Conservation (phyloP, 2,797 vertebrate genomes). For the Phalanger gymnotis region DNA sequence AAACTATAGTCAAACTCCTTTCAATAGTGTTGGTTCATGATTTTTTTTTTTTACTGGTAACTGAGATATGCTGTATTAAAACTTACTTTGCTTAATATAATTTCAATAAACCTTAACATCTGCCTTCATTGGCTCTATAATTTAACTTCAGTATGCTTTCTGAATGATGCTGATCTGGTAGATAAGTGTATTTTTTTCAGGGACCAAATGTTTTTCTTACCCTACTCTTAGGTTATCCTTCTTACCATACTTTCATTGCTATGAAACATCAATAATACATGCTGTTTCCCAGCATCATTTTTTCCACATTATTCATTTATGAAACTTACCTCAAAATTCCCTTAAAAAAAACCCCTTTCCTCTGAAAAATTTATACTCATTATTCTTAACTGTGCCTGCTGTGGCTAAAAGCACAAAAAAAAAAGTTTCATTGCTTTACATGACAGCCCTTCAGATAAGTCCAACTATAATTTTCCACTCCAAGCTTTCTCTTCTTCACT, state of each 20-base stretch:
- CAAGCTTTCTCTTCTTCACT: no score
- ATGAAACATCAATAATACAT: constrained; percentile 20
- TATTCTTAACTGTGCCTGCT: no score
- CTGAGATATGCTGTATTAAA: background rate
- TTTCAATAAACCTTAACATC: background rate
- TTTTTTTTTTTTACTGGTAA: constrained; percentile 36
- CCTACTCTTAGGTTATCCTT: background rate
- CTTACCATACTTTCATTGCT: background rate
- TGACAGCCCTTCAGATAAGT: no score
- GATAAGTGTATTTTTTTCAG: constrained; percentile 17
- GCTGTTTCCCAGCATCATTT: background rate
- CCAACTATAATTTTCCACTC: no score
- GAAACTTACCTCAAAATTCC: no score
- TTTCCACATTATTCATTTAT: background rate
- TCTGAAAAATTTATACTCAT: no score
- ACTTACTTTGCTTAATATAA: constrained; percentile 31
- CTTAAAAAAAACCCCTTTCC: no score
- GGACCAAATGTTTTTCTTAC: background rate
- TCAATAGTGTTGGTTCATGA: constrained; percentile 14
- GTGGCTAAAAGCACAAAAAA: no score
- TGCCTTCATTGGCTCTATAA: background rate
- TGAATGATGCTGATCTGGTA: constrained; percentile 15
- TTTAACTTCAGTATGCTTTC: constrained; percentile 33
- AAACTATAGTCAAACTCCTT: constrained; percentile 41
- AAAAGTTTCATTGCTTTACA: no score